phyloP scores from a whole-genome alignment of 2,888 invertebrate species.

The Marasmarcha lunaedactyla region DNA sequence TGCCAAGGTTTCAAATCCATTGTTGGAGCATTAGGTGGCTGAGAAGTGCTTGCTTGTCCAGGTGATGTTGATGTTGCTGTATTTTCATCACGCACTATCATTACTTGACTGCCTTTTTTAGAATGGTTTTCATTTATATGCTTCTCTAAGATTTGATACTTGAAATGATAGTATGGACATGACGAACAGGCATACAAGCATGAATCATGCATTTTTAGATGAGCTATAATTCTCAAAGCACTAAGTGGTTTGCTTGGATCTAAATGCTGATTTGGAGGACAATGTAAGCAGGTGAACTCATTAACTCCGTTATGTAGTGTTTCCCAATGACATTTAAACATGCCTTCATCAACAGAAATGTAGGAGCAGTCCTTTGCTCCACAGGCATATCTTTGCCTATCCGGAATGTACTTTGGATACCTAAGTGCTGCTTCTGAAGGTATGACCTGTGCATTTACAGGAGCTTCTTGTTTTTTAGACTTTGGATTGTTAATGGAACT shows the following conservation, averaged over 20 bases:
- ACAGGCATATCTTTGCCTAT: slow-evolving; percentile 75
- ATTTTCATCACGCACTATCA: slow-evolving; percentile 41
- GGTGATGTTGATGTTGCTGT: slow-evolving; percentile 19
- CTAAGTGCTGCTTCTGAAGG: slow-evolving; percentile 28
- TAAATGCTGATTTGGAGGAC: slow-evolving; percentile 67
- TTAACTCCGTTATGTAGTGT: slow-evolving; percentile 75
- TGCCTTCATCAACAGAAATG: slow-evolving; percentile 77
- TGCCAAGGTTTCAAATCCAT: slow-evolving; percentile 76
- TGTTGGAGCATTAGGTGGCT: slow-evolving; percentile 26
- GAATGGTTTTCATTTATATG: slow-evolving; percentile 74
- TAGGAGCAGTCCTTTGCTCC: slow-evolving; percentile 78
- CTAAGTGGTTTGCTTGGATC: slow-evolving; percentile 54
- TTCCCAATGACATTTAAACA: slow-evolving; percentile 79
- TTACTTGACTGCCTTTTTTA: slow-evolving; percentile 45
- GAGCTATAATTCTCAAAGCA: slow-evolving; percentile 74
- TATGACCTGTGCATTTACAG: slow-evolving; percentile 16
- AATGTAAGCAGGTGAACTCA: slow-evolving; percentile 79
- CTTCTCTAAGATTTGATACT: slow-evolving; percentile 72
- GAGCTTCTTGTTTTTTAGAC: slow-evolving; percentile 19
- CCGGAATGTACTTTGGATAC: slow-evolving; percentile 64
- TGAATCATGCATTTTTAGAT: slow-evolving; percentile 81
- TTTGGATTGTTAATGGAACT: slow-evolving; percentile 58
- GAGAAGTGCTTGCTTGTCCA: slow-evolving; percentile 17
- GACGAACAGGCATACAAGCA: slow-evolving; percentile 78
- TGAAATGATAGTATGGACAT: slow-evolving; percentile 76